Conservation (phyloP, 64 coral and sea anemone species). For the Porites australiensis region DNA sequence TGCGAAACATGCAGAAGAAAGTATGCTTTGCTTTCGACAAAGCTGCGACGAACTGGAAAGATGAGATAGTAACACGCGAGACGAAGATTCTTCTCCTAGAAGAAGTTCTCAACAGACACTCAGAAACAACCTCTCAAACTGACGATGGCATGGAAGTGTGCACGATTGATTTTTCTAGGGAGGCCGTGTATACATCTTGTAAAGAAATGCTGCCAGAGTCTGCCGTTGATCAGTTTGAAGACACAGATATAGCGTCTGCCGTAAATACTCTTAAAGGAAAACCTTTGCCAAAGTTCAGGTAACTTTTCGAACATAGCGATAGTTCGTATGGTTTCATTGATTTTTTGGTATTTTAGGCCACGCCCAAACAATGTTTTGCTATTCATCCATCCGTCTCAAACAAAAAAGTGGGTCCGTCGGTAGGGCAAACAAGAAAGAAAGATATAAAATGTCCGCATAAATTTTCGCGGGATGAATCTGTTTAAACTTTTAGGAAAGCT, state of each 20-base stretch:
- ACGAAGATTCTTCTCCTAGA: no score
- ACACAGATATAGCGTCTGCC: not conserved
- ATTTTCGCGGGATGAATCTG: not conserved
- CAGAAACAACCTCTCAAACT: no score
- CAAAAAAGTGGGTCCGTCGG: not conserved
- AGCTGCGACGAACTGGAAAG: no score
- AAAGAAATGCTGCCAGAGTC: not conserved
- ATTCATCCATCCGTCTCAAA: no score
- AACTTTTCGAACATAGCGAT: not conserved
- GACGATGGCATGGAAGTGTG: no score
- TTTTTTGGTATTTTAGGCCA: no score
- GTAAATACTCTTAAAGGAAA: not conserved
- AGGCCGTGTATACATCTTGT: not conserved
- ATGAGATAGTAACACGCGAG: no score
- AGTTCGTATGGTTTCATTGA: not conserved
- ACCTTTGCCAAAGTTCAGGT: no score
- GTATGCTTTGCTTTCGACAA: not conserved
- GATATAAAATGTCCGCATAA: not conserved
- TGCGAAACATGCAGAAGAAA: constrained; percentile 1
- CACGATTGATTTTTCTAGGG: not conserved
- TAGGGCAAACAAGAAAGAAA: constrained; percentile 15
- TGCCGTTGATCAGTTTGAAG: not conserved
- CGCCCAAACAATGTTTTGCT: no score
- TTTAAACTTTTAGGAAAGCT: constrained; percentile 11
- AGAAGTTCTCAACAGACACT: no score